Evolutionary conservation across 2,113 vertebrate species (phyloP), one percentile per base, ranked within the genome.

Genomic region (Columba janthina): DNA sequence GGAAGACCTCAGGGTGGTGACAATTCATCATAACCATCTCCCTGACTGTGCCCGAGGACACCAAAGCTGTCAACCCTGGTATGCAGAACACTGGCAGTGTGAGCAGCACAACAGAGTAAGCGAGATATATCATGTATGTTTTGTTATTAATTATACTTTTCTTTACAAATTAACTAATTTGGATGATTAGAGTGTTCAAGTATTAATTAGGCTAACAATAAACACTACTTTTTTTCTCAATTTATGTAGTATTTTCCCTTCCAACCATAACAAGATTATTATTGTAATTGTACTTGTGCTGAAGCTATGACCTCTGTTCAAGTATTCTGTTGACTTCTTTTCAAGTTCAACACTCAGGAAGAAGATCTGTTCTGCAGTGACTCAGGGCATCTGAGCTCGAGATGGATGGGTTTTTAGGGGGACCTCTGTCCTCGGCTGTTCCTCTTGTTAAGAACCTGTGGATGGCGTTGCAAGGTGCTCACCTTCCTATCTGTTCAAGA

Each of bases 41-140:
- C 5, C 0, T 46, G 44, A 46, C 18, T 46, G 7, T 46, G 44
- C 9, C 6, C 7, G 7, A 5, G 4, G 5, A 66, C 6, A 10
- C 1, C 42, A 72, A 46, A 62, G 25, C 10, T 74, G 31, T 31
- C 32, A 69, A 9, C 14, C 6, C 26, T 42, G 32, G 56, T 31
- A 16, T 4, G 5, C 32, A 56, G 15, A 34, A 24, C 25, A 4
- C 7, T 54, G 53, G 8, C 31, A 60, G 54, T 26, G 20, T 11
- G 2, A 73, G 17, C 24, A 42, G 29, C 29, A 51, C 53, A 54
- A 36, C 48, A 92, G 62, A 69, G 44, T 11, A 46, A 46, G 44
- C 9, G 9, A 46, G 73, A 40, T 4, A 2, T 32, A 36, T 18
- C 18, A 10, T 18, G 32, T n/a, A 12, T 40, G 25, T 9, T 31